Evolutionary conservation across 2,113 vertebrate genomes (phyloP), one percentile per base, ranked within the genome.

Genomic region (Periophthalmus modestus): DNA sequence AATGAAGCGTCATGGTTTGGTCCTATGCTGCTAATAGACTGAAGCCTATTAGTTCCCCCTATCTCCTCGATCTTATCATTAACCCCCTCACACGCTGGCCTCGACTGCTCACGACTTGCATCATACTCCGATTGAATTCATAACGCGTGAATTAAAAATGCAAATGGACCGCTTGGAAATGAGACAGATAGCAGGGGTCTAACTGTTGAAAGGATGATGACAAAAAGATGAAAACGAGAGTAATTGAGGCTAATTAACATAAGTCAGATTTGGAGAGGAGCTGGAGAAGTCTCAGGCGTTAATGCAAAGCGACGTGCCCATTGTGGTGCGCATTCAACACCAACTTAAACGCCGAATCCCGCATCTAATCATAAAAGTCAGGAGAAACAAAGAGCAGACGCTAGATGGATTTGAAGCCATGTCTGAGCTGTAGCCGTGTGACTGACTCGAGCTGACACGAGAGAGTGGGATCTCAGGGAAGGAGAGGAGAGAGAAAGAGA

Each of bases 361-460:
- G 80, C 74, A 84, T 85, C 87, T 87, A 73, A 67, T 77, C 84
- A 87, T 74, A 82, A 77, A 80, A 91, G 85, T 89, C 90, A 85
- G 72, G 21, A 69, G 75, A 92, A 88, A 92, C 89, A 91, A 90
- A 86, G 87, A 71, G 82, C 77, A 87, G 76, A 82, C 84, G 90
- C 80, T 90, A 16, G 82, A 88, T 82, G 79, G 66, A 90, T 91
- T 91, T 87, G 21, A 83, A 88, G 54, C 87, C 86, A 80, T 87
- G 85, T 91, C 90, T 88, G 88, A 87, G 87, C 82, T 67, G 86
- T 75, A 87, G 82, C 84, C 80, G 83, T 90, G 90, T 90, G 88
- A 92, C 90, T 85, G 88, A 92, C 91, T 90, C 71, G 68, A 87
- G 82, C 77, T 91, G 90, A 90, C 90, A 90, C 82, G 24, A 73